Evolutionary conservation across 35 echinoderm and acorn worm genomes (phyloP), one percentile per base, ranked within the genome.

Genomic region (Heliocidaris erythrogramma): DNA sequence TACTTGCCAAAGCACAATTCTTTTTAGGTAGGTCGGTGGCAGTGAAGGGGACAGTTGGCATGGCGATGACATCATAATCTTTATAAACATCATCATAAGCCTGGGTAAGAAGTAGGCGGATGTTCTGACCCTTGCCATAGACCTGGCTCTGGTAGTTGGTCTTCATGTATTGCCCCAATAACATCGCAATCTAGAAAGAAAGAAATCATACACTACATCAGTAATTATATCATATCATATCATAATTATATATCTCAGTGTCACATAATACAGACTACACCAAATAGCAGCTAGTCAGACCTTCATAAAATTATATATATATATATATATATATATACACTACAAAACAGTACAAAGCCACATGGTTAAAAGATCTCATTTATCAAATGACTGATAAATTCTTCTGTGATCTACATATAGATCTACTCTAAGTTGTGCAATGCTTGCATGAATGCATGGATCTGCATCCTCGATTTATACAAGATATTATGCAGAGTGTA

Each of bases 91-190:
- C 48, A 48, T 98, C 93, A 49, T 94, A 98, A 13, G 59, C 94
- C 24, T 95, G 91, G 21, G 85, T 95, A 16, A 98, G 69, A 7
- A 95, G 90, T 1, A 94, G 78, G 30, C 95, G 69, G 10, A 98
- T 88, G 93, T 98, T 98, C 93, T 96, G 97, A 49, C 91, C 95
- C 87, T 98, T 98, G 14, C 94, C 97, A 85, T 98, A 98, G 85
- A 87, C 94, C 65, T 95, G 87, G 31, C 95, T 94, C 32, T 94
- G 94, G 86, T 96, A 96, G 32, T 98, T 94, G 42, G 85, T 94
- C 86, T 96, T 93, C 92, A 98, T 93, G 71, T 96, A 98, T 21
- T 96, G 95, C 18, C 93, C 97, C 12, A 88, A 32, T 48, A 98
- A 47, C 90, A 97, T 87, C 17, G 59, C 84, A 71, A 86, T 94